Percentiles rank a stretch among this genome's conserved stretches.
These are phyloP conservation scores for Talpa occidentalis DNA, from an alignment of 2,113 vertebrate species.

Conservation along the genomic window DNA sequence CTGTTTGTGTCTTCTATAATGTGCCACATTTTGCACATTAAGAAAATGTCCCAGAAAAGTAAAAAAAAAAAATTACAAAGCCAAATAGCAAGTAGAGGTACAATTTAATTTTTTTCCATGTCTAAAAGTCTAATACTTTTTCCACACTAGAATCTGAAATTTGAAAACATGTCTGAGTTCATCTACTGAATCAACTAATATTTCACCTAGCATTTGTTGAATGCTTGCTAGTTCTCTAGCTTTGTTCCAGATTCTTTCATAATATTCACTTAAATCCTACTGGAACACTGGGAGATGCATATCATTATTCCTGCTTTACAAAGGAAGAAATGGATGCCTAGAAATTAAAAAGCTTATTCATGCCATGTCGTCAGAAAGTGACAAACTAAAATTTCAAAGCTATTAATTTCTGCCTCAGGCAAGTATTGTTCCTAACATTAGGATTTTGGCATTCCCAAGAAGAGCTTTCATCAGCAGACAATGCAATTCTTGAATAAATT, in stretches of 20 bases:
- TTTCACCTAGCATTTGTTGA: conserved; percentile 1
- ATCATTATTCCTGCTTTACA: background rate
- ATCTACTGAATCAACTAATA: background rate
- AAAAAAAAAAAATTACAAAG: background rate
- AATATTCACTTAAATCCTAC: background rate
- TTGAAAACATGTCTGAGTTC: background rate
- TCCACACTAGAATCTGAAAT: conserved; percentile 46
- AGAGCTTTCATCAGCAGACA: background rate
- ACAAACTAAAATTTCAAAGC: background rate
- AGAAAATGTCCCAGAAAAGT: conserved; percentile 39
- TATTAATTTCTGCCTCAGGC: background rate
- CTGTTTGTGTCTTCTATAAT: background rate
- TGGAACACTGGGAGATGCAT: background rate
- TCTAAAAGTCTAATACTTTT: background rate
- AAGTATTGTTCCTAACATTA: background rate
- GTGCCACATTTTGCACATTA: background rate
- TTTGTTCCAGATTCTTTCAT: conserved; percentile 9
- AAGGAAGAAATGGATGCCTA: background rate
- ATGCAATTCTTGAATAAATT: background rate
- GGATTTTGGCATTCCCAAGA: background rate
- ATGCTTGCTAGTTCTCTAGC: background rate
- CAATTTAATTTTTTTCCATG: background rate
- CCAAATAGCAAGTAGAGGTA: background rate
- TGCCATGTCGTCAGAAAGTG: background rate
- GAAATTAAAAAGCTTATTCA: background rate